These are phyloP conservation scores for Apistogramma diplotaenia DNA, from an alignment of 2,113 vertebrate species.

Conservation along the genomic window DNA sequence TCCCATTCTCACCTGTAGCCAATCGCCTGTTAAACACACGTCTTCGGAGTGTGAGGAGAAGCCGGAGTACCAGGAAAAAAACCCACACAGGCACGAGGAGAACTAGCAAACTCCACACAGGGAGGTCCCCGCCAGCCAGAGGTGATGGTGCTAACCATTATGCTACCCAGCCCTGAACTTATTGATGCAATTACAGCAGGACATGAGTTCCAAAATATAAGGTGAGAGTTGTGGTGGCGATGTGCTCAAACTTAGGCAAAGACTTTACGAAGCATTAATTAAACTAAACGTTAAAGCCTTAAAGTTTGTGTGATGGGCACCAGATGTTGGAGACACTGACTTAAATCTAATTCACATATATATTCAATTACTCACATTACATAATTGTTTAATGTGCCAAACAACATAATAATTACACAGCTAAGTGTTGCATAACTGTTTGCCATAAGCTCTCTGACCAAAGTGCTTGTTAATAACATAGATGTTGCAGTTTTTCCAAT, in stretches of 20 bases:
- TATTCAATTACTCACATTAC: conserved; percentile 7
- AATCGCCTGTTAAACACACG: background rate
- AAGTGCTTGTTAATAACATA: conserved; percentile 19
- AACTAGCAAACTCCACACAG: no score
- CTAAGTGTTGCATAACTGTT: background rate
- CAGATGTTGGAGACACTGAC: background rate
- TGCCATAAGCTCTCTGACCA: background rate
- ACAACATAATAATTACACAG: background rate
- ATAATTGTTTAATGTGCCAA: background rate
- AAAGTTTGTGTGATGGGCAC: background rate
- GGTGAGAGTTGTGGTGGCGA: background rate
- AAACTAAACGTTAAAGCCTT: background rate
- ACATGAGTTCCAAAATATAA: conserved; percentile 5
- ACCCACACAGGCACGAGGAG: background rate
- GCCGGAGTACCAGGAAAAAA: background rate
- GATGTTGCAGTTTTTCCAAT: background rate
- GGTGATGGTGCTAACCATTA: background rate
- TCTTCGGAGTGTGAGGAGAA: background rate
- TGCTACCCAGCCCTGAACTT: background rate
- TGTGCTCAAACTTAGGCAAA: background rate
- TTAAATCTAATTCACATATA: background rate
- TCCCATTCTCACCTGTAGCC: background rate
- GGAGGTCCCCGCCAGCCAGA: background rate
- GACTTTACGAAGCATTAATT: background rate
- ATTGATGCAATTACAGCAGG: conserved; percentile 25